These are phyloP conservation scores for Pomacea maculata DNA, from an alignment of 1,140 invertebrate species.

Conservation along the genomic window DNA sequence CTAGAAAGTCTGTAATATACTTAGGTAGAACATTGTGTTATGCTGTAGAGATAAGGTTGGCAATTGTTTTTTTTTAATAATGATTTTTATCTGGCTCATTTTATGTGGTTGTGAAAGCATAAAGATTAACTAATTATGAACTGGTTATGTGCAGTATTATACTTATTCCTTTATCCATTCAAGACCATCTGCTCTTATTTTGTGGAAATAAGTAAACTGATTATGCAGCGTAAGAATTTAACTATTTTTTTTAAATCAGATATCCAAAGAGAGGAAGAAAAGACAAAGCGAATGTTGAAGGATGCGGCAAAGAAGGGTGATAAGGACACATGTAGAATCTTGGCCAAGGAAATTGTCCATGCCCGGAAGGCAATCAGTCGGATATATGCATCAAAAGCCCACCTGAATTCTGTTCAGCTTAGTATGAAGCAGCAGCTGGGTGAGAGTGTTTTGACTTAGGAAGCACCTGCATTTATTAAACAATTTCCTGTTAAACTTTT, in stretches of 20 bases:
- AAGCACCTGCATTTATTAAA: background rate
- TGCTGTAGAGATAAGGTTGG: too few relatives aligned
- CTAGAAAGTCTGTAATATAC: too few relatives aligned
- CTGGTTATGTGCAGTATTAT: too few relatives aligned
- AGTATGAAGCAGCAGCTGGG: slow-evolving; percentile 98
- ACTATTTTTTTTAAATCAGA: slow-evolving; percentile 66
- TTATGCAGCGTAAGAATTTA: background rate
- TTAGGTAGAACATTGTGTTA: too few relatives aligned
- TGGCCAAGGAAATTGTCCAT: slow-evolving; percentile 94
- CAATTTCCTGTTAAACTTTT: background rate
- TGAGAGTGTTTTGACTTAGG: slow-evolving; percentile 62
- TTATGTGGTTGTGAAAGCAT: too few relatives aligned
- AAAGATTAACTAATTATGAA: too few relatives aligned
- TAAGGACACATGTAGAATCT: slow-evolving; percentile 90
- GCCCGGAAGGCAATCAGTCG: slow-evolving; percentile 90
- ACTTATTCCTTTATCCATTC: too few relatives aligned
- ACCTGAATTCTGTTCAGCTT: slow-evolving; percentile 94
- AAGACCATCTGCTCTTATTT: background rate
- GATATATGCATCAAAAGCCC: slow-evolving; percentile 96
- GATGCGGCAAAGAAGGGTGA: slow-evolving; percentile 97
- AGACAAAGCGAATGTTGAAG: slow-evolving; percentile 92
- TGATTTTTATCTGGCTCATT: too few relatives aligned
- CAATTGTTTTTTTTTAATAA: too few relatives aligned
- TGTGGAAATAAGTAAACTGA: background rate
- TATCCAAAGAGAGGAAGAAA: slow-evolving; percentile 97